phyloP scores from a whole-genome alignment of 2,797 vertebrate genomes.

The Buphagus erythrorhynchus region DNA sequence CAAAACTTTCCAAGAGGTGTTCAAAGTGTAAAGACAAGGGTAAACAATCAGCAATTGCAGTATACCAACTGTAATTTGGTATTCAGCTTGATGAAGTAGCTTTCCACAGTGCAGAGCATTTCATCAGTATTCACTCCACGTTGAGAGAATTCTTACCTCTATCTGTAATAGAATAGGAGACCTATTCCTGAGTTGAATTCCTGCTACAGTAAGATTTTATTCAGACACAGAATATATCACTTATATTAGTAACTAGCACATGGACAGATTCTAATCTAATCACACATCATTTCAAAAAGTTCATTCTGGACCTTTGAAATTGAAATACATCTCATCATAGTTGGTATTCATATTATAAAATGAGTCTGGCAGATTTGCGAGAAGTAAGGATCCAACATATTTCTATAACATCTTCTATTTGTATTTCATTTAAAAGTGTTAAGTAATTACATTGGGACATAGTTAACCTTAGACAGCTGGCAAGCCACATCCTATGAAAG shows the following conservation, averaged over 20 bases:
- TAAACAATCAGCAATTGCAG: neutral
- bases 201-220: conserved; percentile 5
- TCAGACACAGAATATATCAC: conserved; percentile 15
- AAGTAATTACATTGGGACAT: neutral
- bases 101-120: conserved; percentile 26
- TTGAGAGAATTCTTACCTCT: conserved; percentile 8
- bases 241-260: conserved; percentile 41
- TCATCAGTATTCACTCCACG: conserved; percentile 47
- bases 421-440: conserved; percentile 9
- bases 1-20: neutral
- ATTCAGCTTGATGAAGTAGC: conserved; percentile 21
- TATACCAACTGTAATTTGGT: conserved; percentile 8
- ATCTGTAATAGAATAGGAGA: conserved; percentile 8
- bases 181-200: conserved; percentile 27
- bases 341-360: neutral
- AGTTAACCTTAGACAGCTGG: conserved; percentile 20
- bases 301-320: conserved; percentile 6
- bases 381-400: neutral
- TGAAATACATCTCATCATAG: neutral
- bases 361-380: neutral
- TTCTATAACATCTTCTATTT: neutral
- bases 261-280: conserved; percentile 49
- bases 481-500: neutral
- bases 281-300: neutral
- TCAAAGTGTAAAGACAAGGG: neutral